These are phyloP conservation scores for Calypte anna DNA, from an alignment of 2,113 vertebrate genomes.

Conservation along the genomic window DNA sequence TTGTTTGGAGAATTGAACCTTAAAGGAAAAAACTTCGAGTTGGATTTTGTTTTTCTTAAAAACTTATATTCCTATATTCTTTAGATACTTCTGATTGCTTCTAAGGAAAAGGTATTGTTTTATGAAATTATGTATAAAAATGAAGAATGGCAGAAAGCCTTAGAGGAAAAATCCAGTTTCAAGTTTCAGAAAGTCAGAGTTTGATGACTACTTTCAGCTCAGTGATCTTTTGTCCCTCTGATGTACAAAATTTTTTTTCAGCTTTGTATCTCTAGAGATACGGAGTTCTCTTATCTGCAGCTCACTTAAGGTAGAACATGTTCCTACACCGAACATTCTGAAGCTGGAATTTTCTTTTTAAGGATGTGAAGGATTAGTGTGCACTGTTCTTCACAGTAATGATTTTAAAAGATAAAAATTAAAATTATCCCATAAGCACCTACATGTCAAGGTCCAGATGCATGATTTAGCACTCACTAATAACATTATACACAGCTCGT, in stretches of 20 bases:
- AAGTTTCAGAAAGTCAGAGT: background rate
- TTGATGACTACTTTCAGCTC: background rate
- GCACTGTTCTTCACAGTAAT: background rate
- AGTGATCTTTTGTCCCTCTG: conserved; percentile 12
- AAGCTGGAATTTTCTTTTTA: background rate
- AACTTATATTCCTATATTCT: background rate
- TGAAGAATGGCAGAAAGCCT: background rate
- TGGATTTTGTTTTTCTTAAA: background rate
- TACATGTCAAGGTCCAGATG: background rate
- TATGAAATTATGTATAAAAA: background rate
- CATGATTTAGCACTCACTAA: background rate
- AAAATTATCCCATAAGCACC: background rate
- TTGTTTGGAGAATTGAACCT: background rate
- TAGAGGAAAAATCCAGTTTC: conserved; percentile 5
- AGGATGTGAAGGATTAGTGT: background rate
- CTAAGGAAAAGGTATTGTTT: background rate
- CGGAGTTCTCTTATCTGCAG: conserved; percentile 7
- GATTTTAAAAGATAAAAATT: background rate
- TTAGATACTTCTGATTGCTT: background rate
- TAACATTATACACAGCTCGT: background rate
- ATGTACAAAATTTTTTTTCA: conserved; percentile 2
- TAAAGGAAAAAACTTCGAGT: background rate
- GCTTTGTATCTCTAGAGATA: conserved; percentile 6
- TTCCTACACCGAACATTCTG: background rate
- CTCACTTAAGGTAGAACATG: background rate